These are phyloP conservation scores for Antechinus stuartii DNA, from an alignment of 2,113 vertebrate genomes.

Conservation along the genomic window DNA sequence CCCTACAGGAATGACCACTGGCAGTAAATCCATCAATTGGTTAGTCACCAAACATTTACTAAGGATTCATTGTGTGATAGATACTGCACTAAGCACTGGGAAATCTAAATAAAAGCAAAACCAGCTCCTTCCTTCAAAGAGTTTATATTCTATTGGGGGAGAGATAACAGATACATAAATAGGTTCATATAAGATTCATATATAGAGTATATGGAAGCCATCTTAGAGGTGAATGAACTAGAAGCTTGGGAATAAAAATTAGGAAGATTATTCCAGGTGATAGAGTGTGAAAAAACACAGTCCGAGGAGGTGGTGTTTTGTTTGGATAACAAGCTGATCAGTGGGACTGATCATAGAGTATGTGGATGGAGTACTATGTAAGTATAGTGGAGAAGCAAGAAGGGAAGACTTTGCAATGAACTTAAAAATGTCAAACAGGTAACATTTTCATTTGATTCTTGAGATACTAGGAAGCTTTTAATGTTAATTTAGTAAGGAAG, in stretches of 20 bases:
- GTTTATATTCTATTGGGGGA: background rate
- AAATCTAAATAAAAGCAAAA: background rate
- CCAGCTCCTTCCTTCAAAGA: background rate
- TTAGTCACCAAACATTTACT: background rate
- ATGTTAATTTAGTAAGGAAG: background rate
- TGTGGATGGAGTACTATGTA: background rate
- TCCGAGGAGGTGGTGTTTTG: background rate
- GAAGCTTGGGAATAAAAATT: background rate
- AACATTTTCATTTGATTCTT: background rate
- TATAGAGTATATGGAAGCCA: background rate
- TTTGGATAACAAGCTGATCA: background rate
- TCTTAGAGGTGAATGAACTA: background rate
- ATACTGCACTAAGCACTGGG: background rate
- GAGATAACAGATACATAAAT: background rate
- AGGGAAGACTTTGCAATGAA: background rate
- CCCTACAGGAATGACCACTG: background rate
- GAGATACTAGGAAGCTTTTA: background rate
- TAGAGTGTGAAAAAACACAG: background rate
- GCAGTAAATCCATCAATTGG: background rate
- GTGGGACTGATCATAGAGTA: background rate
- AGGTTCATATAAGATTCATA: background rate
- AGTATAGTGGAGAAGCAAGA: background rate
- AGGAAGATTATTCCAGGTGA: background rate
- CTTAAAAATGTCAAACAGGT: background rate
- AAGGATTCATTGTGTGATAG: background rate